Evolutionary conservation across 2,797 vertebrate species (phyloP), one percentile per base, ranked within the genome.

Genomic region (Megaceryle alcyon): DNA sequence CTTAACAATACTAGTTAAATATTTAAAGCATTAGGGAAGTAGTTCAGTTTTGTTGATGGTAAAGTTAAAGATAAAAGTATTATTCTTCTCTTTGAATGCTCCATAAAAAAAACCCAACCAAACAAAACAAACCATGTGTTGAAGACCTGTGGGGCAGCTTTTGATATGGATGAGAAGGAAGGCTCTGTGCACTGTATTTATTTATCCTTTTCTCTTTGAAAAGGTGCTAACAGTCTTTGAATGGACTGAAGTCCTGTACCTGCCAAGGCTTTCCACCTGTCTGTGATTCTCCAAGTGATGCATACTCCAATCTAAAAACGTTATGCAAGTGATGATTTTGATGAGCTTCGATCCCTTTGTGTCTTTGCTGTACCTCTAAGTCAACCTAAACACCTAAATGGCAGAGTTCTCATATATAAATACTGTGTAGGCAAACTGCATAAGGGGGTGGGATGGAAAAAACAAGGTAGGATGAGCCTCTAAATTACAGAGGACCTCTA

Each of bases 1-100:
- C 21, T 78, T 48, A 46, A 41, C 10, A 0, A 65, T 64, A 9
- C 14, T 90, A 39, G 66, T 90, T 81, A 94, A 94, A 56, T 77
- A 59, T 48, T 92, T 94, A 92, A 91, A 92, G 6, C 46, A 23
- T 73, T 75, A 71, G 43, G 72, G 33, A 95, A 92, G 33, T 83
- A 46, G 11, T 44, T 91, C 44, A 80, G 51, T 66, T 80, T 33
- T 85, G 29, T 82, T 92, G 9, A 20, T 44, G 44, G 21, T 10
- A 65, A 81, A 77, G 46, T 46, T 92, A 57, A 83, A 65, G 49
- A 88, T 59, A 86, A 63, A 75, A 61, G 51, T 68, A 48, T 28
- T 82, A 18, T 68, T 68, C 21, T 73, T 15, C 31, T 60, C 29
- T 84, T 85, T 80, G 33, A 79, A 69, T 41, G 18, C 2, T 64